Conservation (phyloP, 2,113 vertebrate species). For the Tonatia bakeri region DNA sequence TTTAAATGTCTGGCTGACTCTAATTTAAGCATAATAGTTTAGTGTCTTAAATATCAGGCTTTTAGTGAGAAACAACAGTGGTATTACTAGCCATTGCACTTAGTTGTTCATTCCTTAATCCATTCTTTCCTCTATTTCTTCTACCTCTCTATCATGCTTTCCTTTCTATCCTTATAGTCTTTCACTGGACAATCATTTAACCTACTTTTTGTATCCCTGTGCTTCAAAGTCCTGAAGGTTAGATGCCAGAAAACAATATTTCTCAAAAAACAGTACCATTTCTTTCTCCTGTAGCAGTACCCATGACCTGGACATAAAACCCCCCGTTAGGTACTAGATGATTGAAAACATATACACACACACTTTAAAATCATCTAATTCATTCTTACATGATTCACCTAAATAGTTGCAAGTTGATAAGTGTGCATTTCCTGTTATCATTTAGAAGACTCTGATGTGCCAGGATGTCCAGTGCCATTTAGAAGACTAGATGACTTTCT, state of each 20-base stretch:
- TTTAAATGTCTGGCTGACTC: not conserved
- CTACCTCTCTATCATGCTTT: not conserved
- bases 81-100: not conserved
- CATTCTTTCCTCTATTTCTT: not conserved
- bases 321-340: not conserved
- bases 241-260: not conserved
- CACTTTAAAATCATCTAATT: not conserved
- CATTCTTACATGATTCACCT: not conserved
- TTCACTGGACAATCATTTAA: not conserved
- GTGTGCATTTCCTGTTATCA: not conserved
- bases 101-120: not conserved
- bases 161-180: not conserved
- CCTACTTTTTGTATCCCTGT: not conserved
- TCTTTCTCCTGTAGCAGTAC: not conserved
- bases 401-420: not conserved
- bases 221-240: not conserved
- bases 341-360: not conserved
- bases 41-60: not conserved
- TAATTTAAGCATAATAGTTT: not conserved
- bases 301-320: not conserved
- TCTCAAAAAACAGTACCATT: not conserved
- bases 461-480: not conserved
- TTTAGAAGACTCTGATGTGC: not conserved
- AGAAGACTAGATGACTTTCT: conserved; percentile 29
- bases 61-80: not conserved